Evolutionary conservation across 2,797 vertebrate genomes (phyloP).

Genomic region (Ptychadena robeensis): DNA sequence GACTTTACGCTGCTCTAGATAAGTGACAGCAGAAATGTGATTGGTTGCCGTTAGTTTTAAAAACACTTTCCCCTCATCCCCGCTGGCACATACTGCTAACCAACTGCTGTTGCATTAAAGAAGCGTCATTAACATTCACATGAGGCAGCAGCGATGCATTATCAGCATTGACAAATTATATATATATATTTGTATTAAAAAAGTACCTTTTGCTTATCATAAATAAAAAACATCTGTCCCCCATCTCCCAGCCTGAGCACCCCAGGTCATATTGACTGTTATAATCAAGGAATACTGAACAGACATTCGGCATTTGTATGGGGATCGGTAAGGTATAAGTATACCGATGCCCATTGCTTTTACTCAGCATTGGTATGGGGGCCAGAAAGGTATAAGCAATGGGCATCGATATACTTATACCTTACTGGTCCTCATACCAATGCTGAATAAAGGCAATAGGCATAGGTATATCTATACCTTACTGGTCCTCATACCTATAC

Average conservation of each 20-base stretch:
- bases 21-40: not conserved
- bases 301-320: too few relatives aligned
- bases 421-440: too few relatives aligned
- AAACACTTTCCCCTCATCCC: not conserved
- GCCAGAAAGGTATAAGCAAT: too few relatives aligned
- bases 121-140: not conserved
- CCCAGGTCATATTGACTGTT: not conserved
- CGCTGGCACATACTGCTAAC: not conserved
- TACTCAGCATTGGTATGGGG: too few relatives aligned
- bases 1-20: too few relatives aligned
- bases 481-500: too few relatives aligned
- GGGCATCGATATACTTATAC: too few relatives aligned
- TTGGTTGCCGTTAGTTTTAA: not conserved
- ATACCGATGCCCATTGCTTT: too few relatives aligned
- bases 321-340: too few relatives aligned
- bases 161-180: not conserved
- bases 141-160: not conserved
- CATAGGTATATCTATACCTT: too few relatives aligned
- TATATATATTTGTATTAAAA: not conserved
- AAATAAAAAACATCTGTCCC: not conserved
- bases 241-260: not conserved
- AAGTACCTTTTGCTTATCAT: not conserved
- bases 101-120: not conserved
- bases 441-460: too few relatives aligned
- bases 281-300: not conserved